phyloP scores from a whole-genome alignment of 2,113 vertebrate genomes.

The Pygoscelis antarcticus region DNA sequence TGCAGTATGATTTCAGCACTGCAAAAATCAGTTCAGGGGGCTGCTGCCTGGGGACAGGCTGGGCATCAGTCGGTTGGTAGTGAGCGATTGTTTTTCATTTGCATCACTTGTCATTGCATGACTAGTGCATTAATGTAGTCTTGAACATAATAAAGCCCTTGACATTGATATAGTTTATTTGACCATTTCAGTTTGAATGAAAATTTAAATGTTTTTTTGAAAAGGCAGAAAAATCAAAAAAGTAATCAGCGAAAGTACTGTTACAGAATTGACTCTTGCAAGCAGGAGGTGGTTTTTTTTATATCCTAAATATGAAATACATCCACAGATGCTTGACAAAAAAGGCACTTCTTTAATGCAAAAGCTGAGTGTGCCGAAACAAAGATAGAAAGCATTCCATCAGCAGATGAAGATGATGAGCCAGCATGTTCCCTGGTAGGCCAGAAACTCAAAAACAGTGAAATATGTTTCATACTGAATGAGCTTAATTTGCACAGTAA shows the following conservation, averaged over 20 bases:
- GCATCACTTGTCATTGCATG: too few species aligned
- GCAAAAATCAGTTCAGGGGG: too few species aligned
- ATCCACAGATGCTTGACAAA: conserved; percentile 61
- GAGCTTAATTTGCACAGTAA: conserved; percentile 36
- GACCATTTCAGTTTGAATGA: conserved; percentile 18
- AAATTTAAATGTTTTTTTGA: not conserved
- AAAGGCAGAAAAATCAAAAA: not conserved
- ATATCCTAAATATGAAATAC: conserved; percentile 47
- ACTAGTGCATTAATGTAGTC: not conserved
- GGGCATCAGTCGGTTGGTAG: too few species aligned
- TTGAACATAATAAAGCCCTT: not conserved
- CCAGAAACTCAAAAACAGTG: conserved; percentile 33
- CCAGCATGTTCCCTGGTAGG: conserved; percentile 40
- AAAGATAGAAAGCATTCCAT: conserved; percentile 63
- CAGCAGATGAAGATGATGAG: conserved; percentile 64
- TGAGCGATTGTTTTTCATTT: too few species aligned
- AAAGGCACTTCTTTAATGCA: conserved; percentile 53
- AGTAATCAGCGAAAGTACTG: conserved; percentile 26
- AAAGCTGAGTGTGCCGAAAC: conserved; percentile 57
- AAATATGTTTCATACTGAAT: conserved; percentile 27
- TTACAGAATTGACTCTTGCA: not conserved
- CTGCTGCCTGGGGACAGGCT: too few species aligned
- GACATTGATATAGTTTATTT: not conserved
- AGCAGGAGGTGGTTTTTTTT: conserved; percentile 20
- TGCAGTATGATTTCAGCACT: not conserved